A percentile compares a stretch with the other conserved stretches of the same genome.
Evolutionary conservation across 2,888 invertebrate species (phyloP).

Genomic region (Morpho achilles): DNA sequence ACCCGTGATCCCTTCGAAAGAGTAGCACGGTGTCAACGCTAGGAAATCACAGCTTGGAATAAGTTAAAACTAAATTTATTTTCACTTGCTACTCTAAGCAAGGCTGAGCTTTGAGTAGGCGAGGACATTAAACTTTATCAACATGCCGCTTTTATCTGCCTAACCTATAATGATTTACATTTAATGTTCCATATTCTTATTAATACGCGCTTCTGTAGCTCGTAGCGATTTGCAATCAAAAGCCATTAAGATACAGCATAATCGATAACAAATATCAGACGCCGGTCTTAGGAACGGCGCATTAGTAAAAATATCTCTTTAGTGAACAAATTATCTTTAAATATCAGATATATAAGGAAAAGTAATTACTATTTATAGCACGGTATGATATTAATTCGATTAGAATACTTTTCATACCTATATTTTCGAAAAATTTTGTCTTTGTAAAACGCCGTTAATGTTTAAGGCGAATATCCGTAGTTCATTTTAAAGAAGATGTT

Average conservation of each 20-base stretch:
- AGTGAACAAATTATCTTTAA: constrained; percentile 6
- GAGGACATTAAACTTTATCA: constrained; percentile 13
- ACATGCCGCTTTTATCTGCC: constrained; percentile 11
- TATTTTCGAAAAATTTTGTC: constrained; percentile 1
- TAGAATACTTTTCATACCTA: neutral
- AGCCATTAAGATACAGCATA: constrained; percentile 18
- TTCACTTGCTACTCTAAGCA: too few relatives aligned
- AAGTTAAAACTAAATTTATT: too few relatives aligned
- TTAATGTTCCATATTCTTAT: constrained; percentile 17
- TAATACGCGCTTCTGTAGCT: constrained; percentile 22
- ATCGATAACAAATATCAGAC: constrained; percentile 9
- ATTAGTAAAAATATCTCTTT: constrained; percentile 8
- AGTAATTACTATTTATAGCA: constrained; percentile 7
- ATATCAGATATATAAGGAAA: constrained; percentile 7
- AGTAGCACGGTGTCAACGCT: too few relatives aligned
- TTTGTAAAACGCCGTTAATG: constrained; percentile 5
- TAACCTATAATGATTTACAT: constrained; percentile 18
- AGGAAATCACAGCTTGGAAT: too few relatives aligned
- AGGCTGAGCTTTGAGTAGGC: neutral
- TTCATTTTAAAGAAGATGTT: neutral
- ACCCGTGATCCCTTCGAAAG: too few relatives aligned
- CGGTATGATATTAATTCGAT: constrained; percentile 2
- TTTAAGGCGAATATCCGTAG: constrained; percentile 1
- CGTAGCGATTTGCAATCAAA: constrained; percentile 19
- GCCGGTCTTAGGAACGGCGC: constrained; percentile 11